Conservation (phyloP, 2,888 invertebrate genomes). For the Cyclophora punctaria region DNA sequence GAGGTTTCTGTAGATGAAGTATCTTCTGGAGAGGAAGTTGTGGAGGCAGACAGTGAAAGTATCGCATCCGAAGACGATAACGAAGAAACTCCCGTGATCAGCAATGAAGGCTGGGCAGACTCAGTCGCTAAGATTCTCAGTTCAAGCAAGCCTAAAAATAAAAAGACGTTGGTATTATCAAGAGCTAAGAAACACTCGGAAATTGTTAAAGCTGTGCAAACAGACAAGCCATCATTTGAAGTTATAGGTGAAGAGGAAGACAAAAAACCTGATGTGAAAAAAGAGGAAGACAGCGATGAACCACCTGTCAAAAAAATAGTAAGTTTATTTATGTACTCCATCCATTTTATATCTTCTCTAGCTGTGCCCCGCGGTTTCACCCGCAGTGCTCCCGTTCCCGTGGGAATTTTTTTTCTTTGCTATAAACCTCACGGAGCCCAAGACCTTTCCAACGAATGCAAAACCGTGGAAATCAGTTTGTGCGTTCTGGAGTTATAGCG, state of each 20-base stretch:
- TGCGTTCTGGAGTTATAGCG: too few relatives aligned
- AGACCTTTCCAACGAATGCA: too few relatives aligned
- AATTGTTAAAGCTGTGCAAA: constrained; percentile 57
- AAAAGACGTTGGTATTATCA: constrained; percentile 84
- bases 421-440: too few relatives aligned
- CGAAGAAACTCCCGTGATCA: constrained; percentile 29
- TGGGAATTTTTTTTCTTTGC: too few relatives aligned
- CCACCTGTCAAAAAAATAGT: constrained; percentile 56
- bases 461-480: too few relatives aligned
- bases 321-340: constrained; percentile 8
- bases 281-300: constrained; percentile 35
- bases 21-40: constrained; percentile 20
- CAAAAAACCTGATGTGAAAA: constrained; percentile 54
- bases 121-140: constrained; percentile 86
- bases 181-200: constrained; percentile 84
- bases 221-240: constrained; percentile 77
- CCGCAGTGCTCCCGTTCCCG: too few relatives aligned
- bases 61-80: constrained; percentile 19
- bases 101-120: constrained; percentile 87
- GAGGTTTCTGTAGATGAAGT: constrained; percentile 21
- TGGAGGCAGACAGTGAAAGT: constrained; percentile 11
- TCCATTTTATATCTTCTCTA: too few relatives aligned
- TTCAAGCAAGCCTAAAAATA: constrained; percentile 82
- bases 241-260: constrained; percentile 76
- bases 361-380: too few relatives aligned